phyloP scores from a whole-genome alignment of 2,888 invertebrate genomes.

The Deilephila porcellus region DNA sequence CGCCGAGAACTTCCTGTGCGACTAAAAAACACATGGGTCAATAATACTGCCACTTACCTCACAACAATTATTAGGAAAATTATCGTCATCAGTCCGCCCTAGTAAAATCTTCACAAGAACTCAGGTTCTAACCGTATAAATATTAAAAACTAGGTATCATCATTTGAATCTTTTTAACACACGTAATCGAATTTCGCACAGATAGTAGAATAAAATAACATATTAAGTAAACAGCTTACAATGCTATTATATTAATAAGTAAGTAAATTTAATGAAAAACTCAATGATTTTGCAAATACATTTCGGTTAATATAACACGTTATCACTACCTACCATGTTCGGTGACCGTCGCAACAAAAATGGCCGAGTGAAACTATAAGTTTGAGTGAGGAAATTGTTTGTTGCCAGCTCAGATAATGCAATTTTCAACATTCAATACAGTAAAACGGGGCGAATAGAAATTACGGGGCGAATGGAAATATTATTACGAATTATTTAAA shows the following conservation, averaged over 20 bases:
- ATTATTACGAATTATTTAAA: no score
- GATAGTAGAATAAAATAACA: slow-evolving; percentile 45
- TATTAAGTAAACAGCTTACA: slow-evolving; percentile 86
- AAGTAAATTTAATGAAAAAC: slow-evolving; percentile 12
- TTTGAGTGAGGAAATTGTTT: background rate
- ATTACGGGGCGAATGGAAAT: no score
- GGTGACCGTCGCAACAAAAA: slow-evolving; percentile 75
- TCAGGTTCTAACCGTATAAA: slow-evolving; percentile 89
- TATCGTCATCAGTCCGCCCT: slow-evolving; percentile 89
- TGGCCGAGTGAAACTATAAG: slow-evolving; percentile 58
- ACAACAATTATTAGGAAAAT: background rate
- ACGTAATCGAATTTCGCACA: background rate
- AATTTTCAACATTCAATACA: no score
- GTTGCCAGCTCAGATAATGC: background rate
- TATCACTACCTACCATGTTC: slow-evolving; percentile 67
- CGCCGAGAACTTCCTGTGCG: slow-evolving; percentile 99
- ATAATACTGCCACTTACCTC: background rate
- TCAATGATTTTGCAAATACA: slow-evolving; percentile 36
- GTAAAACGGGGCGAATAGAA: no score
- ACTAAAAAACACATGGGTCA: slow-evolving; percentile 86
- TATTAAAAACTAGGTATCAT: slow-evolving; percentile 86
- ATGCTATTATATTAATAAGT: slow-evolving; percentile 55
- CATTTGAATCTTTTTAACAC: slow-evolving; percentile 64
- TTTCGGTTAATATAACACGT: slow-evolving; percentile 33
- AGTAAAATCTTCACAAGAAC: slow-evolving; percentile 88